Evolutionary conservation across 92 coral and sea anemone species (phyloP).

Genomic region (Zoanthus sociatus): DNA sequence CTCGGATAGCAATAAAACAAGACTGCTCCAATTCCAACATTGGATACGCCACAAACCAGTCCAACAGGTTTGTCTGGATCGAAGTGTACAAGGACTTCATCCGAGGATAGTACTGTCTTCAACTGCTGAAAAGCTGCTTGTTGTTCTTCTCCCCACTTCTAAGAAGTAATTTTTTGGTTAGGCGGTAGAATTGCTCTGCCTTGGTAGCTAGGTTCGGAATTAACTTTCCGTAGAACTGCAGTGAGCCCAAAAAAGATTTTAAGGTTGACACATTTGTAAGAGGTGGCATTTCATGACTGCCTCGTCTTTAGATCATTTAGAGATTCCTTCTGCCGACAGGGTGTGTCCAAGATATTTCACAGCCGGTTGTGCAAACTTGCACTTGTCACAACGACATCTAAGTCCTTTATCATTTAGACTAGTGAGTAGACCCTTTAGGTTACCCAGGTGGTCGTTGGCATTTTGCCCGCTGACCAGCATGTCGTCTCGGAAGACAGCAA

Average conservation of each 20-base stretch:
- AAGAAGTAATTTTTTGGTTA: background rate
- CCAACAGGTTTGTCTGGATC: background rate
- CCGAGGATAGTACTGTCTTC: background rate
- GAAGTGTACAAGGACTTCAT: background rate
- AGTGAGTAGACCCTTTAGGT: background rate
- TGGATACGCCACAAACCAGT: background rate
- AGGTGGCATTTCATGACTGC: no score
- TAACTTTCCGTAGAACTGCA: background rate
- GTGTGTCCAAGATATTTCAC: background rate
- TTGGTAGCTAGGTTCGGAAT: background rate
- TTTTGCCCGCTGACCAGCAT: background rate
- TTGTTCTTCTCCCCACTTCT: background rate
- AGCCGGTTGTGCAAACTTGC: background rate
- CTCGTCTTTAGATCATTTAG: background rate
- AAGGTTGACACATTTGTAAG: no score
- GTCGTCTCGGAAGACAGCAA: background rate
- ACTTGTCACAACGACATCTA: background rate
- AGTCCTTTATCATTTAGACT: background rate
- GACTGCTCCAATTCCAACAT: background rate
- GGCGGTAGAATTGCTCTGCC: background rate
- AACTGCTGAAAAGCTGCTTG: background rate
- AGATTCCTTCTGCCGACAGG: background rate
- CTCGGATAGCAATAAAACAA: background rate
- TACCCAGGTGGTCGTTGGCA: background rate
- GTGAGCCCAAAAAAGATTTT: no score